Percentiles rank a stretch among this genome's conserved stretches.
These are phyloP conservation scores for Diaprepes abbreviatus DNA, from an alignment of 2,888 invertebrate species.

Conservation along the genomic window DNA sequence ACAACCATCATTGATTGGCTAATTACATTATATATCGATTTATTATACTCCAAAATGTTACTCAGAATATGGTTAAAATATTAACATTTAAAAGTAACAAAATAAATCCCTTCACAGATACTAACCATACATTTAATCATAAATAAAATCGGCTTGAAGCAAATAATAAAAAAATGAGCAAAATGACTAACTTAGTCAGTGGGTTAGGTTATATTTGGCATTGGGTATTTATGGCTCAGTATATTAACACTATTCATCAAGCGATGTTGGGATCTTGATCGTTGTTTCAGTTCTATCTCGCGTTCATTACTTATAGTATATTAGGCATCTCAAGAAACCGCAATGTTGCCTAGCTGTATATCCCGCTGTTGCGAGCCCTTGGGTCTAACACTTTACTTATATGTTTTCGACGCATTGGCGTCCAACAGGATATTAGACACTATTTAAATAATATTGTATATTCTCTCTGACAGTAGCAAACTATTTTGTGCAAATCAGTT, in stretches of 20 bases:
- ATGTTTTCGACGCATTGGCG: constrained; percentile 44
- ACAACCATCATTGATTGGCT: no score
- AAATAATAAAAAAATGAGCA: neutral
- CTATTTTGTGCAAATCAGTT: no score
- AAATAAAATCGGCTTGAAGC: no score
- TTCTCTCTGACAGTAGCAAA: no score
- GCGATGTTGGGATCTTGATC: constrained; percentile 53
- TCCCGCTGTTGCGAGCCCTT: constrained; percentile 51
- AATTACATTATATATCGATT: no score
- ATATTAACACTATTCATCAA: constrained; percentile 50
- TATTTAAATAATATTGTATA: neutral
- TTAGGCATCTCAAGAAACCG: constrained; percentile 65
- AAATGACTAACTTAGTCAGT: constrained; percentile 29
- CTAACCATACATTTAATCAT: no score
- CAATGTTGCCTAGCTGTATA: constrained; percentile 62
- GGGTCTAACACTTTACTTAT: constrained; percentile 48
- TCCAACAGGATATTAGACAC: constrained; percentile 21
- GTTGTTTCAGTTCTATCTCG: constrained; percentile 67
- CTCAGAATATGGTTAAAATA: no score
- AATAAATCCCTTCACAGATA: no score
- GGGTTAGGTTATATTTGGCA: constrained; percentile 39
- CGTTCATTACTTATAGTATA: constrained; percentile 66
- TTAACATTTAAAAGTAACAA: no score
- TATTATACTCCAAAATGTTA: no score
- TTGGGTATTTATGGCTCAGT: constrained; percentile 37